A percentile compares a stretch with the other conserved stretches of the same genome.
Evolutionary conservation across 2,797 vertebrate genomes (phyloP).

Genomic region (Nyctibius grandis): DNA sequence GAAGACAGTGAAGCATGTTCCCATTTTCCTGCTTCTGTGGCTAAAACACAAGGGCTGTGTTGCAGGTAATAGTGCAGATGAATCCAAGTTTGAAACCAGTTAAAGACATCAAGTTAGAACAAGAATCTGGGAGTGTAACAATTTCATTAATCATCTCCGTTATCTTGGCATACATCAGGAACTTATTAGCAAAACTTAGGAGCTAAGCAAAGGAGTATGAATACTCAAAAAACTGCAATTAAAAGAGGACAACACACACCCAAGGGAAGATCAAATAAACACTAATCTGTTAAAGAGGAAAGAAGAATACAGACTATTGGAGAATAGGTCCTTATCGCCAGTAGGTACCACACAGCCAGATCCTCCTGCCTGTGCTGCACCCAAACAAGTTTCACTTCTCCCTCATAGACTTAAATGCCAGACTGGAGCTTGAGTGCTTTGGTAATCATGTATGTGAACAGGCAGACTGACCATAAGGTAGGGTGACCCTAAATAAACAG

Average conservation of each 20-base stretch:
- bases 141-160: slow-evolving; percentile 60
- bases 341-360: not conserved
- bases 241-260: slow-evolving; percentile 37
- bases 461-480: not conserved
- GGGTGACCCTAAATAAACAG: not conserved
- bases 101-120: slow-evolving; percentile 26
- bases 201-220: slow-evolving; percentile 35
- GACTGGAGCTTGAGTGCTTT: not conserved
- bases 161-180: slow-evolving; percentile 48
- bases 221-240: slow-evolving; percentile 16
- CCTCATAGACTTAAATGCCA: accelerated
- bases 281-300: slow-evolving; percentile 25
- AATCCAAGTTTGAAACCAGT: slow-evolving; percentile 21
- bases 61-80: slow-evolving; percentile 1
- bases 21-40: not conserved
- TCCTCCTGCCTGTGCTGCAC: not conserved
- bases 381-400: not conserved
- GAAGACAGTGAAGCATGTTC: not conserved
- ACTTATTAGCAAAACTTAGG: slow-evolving; percentile 49
- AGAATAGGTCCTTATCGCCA: not conserved
- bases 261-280: slow-evolving; percentile 49
- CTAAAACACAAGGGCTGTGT: not conserved
- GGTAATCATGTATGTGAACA: not conserved
- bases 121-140: slow-evolving; percentile 52
- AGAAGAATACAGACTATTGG: not conserved